phyloP scores from a whole-genome alignment of 2,797 vertebrate species.

The Aulostomus chinensis region DNA sequence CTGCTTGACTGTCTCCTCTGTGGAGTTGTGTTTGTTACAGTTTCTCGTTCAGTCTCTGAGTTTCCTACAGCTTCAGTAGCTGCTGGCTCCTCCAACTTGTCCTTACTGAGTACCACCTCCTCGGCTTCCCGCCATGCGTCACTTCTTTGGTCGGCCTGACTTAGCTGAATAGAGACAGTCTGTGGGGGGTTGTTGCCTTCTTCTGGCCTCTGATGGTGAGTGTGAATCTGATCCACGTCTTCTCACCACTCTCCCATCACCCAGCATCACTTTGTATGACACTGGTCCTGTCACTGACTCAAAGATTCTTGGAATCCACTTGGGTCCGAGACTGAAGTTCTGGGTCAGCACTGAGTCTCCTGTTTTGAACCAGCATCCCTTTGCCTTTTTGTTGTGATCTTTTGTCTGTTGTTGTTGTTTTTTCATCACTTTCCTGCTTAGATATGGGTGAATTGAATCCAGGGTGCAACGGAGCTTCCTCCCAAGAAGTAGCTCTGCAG shows the following conservation, averaged over 20 bases:
- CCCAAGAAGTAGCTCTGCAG: conserved; percentile 3
- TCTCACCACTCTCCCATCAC: conserved; percentile 6
- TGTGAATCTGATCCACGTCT: conserved; percentile 24
- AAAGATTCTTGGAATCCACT: conserved; percentile 18
- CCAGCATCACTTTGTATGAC: conserved; percentile 19
- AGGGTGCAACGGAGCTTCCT: conserved; percentile 5
- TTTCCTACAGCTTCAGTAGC: neutral
- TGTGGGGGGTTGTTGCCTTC: neutral
- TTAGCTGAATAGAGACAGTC: neutral
- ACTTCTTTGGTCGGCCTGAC: neutral
- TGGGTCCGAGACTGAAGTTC: conserved; percentile 29
- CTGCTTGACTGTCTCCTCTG: neutral
- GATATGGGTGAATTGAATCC: conserved; percentile 15
- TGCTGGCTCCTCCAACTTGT: neutral
- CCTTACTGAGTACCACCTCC: neutral
- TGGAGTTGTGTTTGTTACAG: neutral
- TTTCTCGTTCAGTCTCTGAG: neutral
- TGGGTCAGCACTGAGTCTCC: conserved; percentile 5
- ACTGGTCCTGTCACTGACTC: conserved; percentile 19
- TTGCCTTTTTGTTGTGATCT: conserved; percentile 1
- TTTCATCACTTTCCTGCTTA: neutral
- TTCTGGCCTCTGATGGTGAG: neutral
- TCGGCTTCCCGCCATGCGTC: neutral
- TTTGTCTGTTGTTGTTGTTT: conserved; percentile 12
- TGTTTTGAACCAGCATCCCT: conserved; percentile 3